Conservation (phyloP, 2,113 vertebrate species). For the Oceanites oceanicus region DNA sequence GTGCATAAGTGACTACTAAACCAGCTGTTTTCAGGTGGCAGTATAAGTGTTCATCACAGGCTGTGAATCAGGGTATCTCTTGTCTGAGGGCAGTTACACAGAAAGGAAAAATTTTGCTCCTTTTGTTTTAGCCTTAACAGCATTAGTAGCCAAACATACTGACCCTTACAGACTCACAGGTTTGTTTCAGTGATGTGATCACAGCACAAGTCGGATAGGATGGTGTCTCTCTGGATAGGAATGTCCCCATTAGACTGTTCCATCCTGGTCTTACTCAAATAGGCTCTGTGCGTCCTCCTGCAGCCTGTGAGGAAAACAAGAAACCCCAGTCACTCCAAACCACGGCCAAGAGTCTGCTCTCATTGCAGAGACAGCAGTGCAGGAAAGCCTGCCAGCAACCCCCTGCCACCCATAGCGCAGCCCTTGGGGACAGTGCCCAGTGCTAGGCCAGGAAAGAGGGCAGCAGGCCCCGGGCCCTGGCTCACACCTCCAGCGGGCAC, state of each 20-base stretch:
- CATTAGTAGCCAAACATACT: rapidly evolving
- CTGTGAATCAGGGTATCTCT: background rate
- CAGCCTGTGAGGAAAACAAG: background rate
- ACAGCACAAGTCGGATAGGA: background rate
- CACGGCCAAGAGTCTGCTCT: background rate
- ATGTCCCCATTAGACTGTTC: background rate
- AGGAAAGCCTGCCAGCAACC: background rate
- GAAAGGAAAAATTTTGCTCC: background rate
- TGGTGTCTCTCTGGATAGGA: background rate
- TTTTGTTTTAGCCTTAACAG: background rate
- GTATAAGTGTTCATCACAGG: background rate
- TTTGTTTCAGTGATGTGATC: background rate
- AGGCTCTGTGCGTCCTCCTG: background rate
- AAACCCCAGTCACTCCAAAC: background rate
- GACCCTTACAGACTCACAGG: constrained; percentile 65
- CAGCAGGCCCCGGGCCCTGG: too few species aligned
- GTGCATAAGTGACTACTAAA: rapidly evolving
- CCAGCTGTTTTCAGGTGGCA: background rate
- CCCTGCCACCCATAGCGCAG: rapidly evolving
- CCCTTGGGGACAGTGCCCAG: background rate
- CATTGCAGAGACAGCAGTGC: background rate
- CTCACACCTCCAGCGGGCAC: background rate
- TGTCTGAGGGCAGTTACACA: background rate
- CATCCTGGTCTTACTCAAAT: constrained; percentile 2
- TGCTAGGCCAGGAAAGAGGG: background rate